These are phyloP conservation scores for Aurelia coerulea DNA, from an alignment of 30 jellyfish, hydroid and myxozoan species.

Conservation along the genomic window DNA sequence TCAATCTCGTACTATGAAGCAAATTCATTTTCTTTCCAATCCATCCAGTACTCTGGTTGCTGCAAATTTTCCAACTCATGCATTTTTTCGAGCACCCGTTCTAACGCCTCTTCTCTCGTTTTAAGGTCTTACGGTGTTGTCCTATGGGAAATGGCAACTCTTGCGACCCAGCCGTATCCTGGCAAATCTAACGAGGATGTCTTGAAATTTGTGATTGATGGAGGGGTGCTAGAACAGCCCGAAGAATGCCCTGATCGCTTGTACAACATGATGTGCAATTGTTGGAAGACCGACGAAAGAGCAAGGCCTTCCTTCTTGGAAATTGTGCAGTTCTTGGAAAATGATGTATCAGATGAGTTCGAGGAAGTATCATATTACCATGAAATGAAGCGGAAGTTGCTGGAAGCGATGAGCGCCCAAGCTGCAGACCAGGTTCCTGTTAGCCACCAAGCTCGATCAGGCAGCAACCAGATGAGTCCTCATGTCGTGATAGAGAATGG, in stretches of 20 bases:
- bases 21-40: too few species aligned
- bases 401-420: slow-evolving; percentile 47
- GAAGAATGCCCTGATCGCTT: slow-evolving; percentile 81
- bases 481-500: neutral
- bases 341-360: slow-evolving; percentile 80
- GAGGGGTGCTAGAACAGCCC: slow-evolving; percentile 88
- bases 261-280: slow-evolving; percentile 85
- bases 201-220: slow-evolving; percentile 72
- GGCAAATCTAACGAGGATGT: slow-evolving; percentile 96
- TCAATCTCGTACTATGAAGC: too few species aligned
- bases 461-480: neutral
- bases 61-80: too few species aligned
- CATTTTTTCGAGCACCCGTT: too few species aligned
- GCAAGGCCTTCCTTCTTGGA: slow-evolving; percentile 93
- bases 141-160: slow-evolving; percentile 94
- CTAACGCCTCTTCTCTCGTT: too few species aligned
- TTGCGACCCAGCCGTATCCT: slow-evolving; percentile 96
- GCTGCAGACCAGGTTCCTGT: slow-evolving; percentile 8
- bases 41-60: too few species aligned
- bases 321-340: slow-evolving; percentile 85
- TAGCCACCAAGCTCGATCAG: neutral
- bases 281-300: slow-evolving; percentile 91
- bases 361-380: slow-evolving; percentile 84
- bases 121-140: slow-evolving; percentile 97
- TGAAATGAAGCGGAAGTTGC: slow-evolving; percentile 85